Base-by-base conservation (phyloP, 2,113 vertebrate genomes). In the Cariama cristata region DNA sequence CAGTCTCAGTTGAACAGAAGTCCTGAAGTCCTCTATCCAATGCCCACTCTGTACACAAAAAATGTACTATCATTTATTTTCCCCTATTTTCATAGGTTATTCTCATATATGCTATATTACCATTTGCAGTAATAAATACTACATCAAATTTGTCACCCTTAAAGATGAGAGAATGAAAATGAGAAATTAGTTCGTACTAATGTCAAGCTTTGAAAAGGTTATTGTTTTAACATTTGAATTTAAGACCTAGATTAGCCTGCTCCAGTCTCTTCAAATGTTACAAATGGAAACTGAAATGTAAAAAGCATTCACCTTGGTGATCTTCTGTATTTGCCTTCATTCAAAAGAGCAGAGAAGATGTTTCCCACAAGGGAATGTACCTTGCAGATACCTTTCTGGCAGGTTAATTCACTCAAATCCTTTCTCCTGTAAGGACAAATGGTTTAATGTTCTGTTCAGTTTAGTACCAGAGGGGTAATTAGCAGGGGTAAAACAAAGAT, bases 21-120 rank as follows among this genome's bases (percentile, higher is more conserved):
- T 42, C 33, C 9, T 38, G 11, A 68, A 63, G n/a, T 71, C 2
- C 15, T 59, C 14, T n/a, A 8, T 20, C 10, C 8, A 50, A 45
- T 0, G 3, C 2, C 4, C 2, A 0, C 32, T 62, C 32, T n/a
- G 27, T 44, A 35, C 2, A 30, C 4, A 90, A 27, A 73, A 26
- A 14, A 2, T 1, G 4, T 26, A 6, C 5, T 83, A 75, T 60
- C 2, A 5, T 18, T 83, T 33, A 3, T 80, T 83, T 92, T 76
- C 4, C 8, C 8, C 2, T 59, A 5, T 73, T 83, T 90, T 83
- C 22, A 30, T 12, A 44, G 13, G 7, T 4, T 73, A 20, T 66
- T 55, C 9, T 71, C 26, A 62, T 63, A 23, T 7, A 63, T 20
- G 9, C 8, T 18, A 13, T 71, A n/a, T 50, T 86, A 30, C 4